phyloP scores from a whole-genome alignment of 2,888 invertebrate species.

The Melinaea menophilus region DNA sequence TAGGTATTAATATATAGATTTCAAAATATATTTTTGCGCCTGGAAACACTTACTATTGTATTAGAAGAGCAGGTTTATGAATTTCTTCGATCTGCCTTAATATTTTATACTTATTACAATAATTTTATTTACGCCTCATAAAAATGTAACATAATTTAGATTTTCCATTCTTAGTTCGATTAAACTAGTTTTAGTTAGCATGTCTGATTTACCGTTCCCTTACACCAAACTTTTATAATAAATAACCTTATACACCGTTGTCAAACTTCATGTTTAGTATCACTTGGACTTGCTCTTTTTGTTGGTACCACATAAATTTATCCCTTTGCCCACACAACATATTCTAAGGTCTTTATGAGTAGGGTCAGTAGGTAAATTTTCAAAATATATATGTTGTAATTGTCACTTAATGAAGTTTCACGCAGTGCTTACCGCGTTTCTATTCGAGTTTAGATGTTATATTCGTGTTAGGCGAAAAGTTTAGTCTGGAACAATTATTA shows the following conservation, averaged over 20 bases:
- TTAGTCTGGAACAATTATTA: neutral
- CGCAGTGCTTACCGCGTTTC: constrained; percentile 13
- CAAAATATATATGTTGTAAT: constrained; percentile 69
- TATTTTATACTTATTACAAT: too few species aligned
- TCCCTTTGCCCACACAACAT: constrained; percentile 60
- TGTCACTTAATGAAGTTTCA: constrained; percentile 60
- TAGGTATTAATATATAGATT: too few species aligned
- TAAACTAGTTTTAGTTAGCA: constrained; percentile 13
- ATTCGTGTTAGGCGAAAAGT: neutral
- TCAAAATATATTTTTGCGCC: too few species aligned
- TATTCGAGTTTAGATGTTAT: constrained; percentile 5
- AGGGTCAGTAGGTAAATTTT: constrained; percentile 62
- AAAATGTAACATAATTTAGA: constrained; percentile 10
- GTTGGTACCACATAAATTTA: constrained; percentile 63
- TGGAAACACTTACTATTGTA: too few species aligned
- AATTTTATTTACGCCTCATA: constrained; percentile 4
- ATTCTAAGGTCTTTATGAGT: constrained; percentile 67
- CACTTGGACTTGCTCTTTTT: constrained; percentile 66
- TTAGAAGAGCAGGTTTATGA: too few species aligned
- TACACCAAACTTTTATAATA: constrained; percentile 70
- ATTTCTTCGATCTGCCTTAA: too few species aligned
- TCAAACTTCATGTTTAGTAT: constrained; percentile 67
- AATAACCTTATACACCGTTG: constrained; percentile 71
- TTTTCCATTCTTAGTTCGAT: constrained; percentile 6
- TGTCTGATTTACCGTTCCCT: constrained; percentile 64